Percentiles rank a stretch among this genome's conserved stretches.
phyloP scores from a whole-genome alignment of 2,113 vertebrate genomes.

The Oceanodroma tethys region DNA sequence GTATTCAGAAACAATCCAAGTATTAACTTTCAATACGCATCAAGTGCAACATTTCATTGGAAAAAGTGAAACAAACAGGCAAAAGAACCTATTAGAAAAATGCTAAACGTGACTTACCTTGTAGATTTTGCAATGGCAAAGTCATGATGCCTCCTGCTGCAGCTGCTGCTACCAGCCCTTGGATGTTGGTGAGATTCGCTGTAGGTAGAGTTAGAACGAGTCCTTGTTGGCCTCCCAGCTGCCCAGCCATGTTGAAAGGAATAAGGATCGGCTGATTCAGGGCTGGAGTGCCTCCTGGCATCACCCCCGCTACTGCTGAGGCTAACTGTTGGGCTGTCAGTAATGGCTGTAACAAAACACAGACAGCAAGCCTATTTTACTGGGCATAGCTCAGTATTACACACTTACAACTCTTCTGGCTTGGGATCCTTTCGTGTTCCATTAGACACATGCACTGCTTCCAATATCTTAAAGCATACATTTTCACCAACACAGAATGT shows the following conservation, averaged over 20 bases:
- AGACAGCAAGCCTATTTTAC: not conserved
- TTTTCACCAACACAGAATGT: not conserved
- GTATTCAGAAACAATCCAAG: not conserved
- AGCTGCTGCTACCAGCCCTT: conserved; percentile 96
- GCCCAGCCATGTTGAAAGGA: conserved; percentile 95
- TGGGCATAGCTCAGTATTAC: not conserved
- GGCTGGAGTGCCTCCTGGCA: conserved; percentile 88
- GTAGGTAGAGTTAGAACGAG: conserved; percentile 96
- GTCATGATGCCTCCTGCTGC: conserved; percentile 98
- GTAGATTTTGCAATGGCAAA: conserved; percentile 97
- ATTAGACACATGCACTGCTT: not conserved
- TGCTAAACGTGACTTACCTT: conserved; percentile 79
- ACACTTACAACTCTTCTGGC: not conserved
- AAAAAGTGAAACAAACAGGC: not conserved
- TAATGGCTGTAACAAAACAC: conserved; percentile 82
- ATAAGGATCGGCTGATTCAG: conserved; percentile 98
- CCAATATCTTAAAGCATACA: not conserved
- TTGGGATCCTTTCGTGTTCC: not conserved
- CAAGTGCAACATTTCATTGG: not conserved
- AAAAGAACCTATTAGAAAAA: not conserved
- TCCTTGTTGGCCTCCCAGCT: conserved; percentile 95
- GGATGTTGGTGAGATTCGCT: conserved; percentile 90
- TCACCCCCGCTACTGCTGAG: conserved; percentile 91
- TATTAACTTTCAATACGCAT: not conserved
- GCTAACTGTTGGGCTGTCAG: conserved; percentile 95